Base-by-base conservation (phyloP, 1,140 invertebrate species). In the Drosophila malerkotliana region DNA sequence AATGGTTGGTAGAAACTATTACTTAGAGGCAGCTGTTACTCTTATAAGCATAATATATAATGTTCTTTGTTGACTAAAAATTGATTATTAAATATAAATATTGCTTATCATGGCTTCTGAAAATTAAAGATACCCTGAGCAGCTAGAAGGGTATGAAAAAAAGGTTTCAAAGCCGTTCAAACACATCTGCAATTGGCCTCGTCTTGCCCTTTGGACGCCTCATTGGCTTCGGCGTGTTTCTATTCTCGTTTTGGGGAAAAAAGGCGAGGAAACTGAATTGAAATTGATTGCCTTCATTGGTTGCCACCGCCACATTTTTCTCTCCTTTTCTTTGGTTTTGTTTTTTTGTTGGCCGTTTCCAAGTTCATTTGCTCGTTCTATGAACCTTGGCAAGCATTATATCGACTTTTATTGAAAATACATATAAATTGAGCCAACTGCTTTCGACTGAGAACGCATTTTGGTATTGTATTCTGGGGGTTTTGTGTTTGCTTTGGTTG, bases 231-330 rank as follows among this genome's bases (percentile, higher is more conserved):
- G 58, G 57, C 44, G 26, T 32, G 48, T 18, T 47, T 47, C 18
- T 47, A 15, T 47, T 47, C 18, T 47, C 9, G 2, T 47, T 78
- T 67, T 75, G 39, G 64, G 59, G 52, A 82, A 87, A 87, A 82
- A 87, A 87, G 74, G 82, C 82, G 66, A 82, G 68, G 55, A 87
- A 85, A 85, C 64, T 87, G 77, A 84, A 85, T 85, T 87, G 83
- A 88, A 88, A 85, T 85, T 88, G 83, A 88, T 88, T 88, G 82
- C 71, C 82, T 88, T 87, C 75, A 87, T 87, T 88, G 83, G 71
- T 41, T 69, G 66, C 66, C 57, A 49, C 57, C 59, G 26, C 9
- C 47, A 34, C 32, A 18, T 34, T 57, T 75, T 32, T 67, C 39
- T 45, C 53, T 76, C 61, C 57, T 41, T 45, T 41, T 73, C 54